Conservation (phyloP, 2,888 invertebrate genomes). For the Andrena praecox region DNA sequence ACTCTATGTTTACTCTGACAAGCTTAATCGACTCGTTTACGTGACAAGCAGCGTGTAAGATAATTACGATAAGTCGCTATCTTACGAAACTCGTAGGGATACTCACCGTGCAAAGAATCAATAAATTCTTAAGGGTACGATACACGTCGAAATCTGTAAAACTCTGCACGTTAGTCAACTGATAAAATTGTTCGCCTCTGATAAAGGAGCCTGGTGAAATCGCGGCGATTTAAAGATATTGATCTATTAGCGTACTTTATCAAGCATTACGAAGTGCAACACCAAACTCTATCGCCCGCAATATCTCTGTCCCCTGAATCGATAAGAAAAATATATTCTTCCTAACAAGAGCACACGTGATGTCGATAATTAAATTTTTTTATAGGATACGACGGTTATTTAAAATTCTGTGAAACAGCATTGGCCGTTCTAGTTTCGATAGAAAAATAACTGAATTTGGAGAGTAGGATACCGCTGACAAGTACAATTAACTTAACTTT, state of each 20-base stretch:
- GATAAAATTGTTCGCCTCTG: neutral
- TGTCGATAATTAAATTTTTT: too few species aligned
- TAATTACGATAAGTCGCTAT: too few species aligned
- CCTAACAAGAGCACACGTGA: too few species aligned
- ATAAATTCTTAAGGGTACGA: constrained; percentile 17
- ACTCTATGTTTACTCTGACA: constrained; percentile 6
- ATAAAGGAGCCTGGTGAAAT: neutral
- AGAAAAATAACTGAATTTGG: too few species aligned
- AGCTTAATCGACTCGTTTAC: constrained; percentile 11
- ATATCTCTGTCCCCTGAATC: neutral
- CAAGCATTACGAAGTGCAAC: neutral
- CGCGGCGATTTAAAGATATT: neutral
- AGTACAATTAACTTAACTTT: too few species aligned
- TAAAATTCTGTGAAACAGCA: too few species aligned
- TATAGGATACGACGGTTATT: too few species aligned
- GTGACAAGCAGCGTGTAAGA: too few species aligned
- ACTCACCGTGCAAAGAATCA: constrained; percentile 39
- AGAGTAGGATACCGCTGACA: too few species aligned
- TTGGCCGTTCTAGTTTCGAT: too few species aligned
- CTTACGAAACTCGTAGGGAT: neutral
- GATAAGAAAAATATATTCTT: neutral
- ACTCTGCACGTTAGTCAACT: neutral
- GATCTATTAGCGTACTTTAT: neutral
- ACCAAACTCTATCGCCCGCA: neutral
- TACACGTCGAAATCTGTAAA: constrained; percentile 29